Conservation (phyloP, 1,140 invertebrate genomes). For the Sitodiplosis mosellana region DNA sequence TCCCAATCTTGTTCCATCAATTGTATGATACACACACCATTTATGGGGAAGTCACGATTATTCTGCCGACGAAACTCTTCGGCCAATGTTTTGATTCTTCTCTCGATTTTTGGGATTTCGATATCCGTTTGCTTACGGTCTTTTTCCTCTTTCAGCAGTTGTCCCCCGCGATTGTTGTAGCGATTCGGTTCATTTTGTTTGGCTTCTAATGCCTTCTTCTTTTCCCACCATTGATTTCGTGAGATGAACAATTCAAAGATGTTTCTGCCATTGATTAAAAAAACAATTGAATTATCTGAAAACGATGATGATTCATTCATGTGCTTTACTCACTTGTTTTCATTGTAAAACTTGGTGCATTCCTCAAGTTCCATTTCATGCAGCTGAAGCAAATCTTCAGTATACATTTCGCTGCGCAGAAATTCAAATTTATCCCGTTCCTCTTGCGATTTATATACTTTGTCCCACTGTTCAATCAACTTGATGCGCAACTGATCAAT, state of each 20-base stretch:
- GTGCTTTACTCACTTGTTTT: constrained; percentile 34
- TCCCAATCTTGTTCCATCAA: constrained; percentile 35
- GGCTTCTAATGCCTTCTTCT: constrained; percentile 47
- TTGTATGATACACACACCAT: constrained; percentile 35
- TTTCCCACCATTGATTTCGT: constrained; percentile 39
- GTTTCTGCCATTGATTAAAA: constrained; percentile 17
- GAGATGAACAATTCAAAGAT: constrained; percentile 44
- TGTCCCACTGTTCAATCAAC: constrained; percentile 48
- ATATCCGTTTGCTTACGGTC: constrained; percentile 49
- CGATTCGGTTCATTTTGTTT: constrained; percentile 56
- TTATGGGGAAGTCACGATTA: constrained; percentile 32
- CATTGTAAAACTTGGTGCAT: constrained; percentile 43
- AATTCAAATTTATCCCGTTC: constrained; percentile 41
- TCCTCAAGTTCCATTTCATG: constrained; percentile 56
- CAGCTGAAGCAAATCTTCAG: constrained; percentile 49
- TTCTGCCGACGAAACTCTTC: constrained; percentile 30
- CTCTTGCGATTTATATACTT: constrained; percentile 40
- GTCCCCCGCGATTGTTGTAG: constrained; percentile 68
- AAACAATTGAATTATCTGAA: constrained; percentile 14
- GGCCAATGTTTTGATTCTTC: constrained; percentile 30
- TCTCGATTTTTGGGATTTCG: constrained; percentile 48
- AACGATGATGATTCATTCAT: constrained; percentile 4
- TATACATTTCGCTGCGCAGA: constrained; percentile 40
- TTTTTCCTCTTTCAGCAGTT: constrained; percentile 64
- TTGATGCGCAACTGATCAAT: constrained; percentile 47